A percentile compares a stretch with the other conserved stretches of the same genome.
These are phyloP conservation scores for Sebastes melanostomus DNA, from an alignment of 2,797 vertebrate species.

Conservation along the genomic window DNA sequence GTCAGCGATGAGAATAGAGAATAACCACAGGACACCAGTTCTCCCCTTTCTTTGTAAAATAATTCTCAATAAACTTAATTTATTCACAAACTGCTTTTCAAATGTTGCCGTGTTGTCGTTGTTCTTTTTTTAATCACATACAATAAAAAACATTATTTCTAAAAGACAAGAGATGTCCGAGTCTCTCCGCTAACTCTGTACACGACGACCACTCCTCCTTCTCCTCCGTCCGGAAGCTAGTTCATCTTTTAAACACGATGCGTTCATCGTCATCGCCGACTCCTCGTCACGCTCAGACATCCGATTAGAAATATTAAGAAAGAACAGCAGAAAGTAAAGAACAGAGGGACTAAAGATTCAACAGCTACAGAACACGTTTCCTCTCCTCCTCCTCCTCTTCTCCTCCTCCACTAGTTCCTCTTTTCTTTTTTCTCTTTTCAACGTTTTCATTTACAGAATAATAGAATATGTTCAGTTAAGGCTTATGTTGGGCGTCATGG, in stretches of 20 bases:
- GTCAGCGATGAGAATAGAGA: neutral
- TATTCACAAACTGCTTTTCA: conserved; percentile 86
- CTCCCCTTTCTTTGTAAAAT: conserved; percentile 81
- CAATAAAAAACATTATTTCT: conserved; percentile 83
- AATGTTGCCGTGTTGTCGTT: conserved; percentile 69
- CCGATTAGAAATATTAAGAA: conserved; percentile 74
- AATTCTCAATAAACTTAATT: conserved; percentile 88
- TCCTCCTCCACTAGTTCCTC: conserved; percentile 20
- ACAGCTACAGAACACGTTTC: conserved; percentile 76
- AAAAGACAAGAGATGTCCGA: conserved; percentile 78
- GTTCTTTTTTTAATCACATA: conserved; percentile 78
- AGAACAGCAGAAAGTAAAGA: conserved; percentile 75
- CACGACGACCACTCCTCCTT: conserved; percentile 66
- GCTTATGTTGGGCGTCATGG: conserved; percentile 77
- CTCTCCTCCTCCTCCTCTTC: conserved; percentile 51
- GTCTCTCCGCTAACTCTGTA: conserved; percentile 74
- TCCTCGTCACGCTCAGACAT: conserved; percentile 66
- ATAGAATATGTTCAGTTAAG: conserved; percentile 82
- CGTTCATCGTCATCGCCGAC: conserved; percentile 68
- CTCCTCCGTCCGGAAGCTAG: conserved; percentile 48
- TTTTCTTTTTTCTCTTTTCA: conserved; percentile 43
- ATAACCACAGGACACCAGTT: conserved; percentile 40
- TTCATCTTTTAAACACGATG: conserved; percentile 59
- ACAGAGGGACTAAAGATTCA: conserved; percentile 69
- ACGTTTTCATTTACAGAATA: conserved; percentile 77